Percentiles rank a stretch among this genome's conserved stretches.
Conservation (phyloP, 2,113 vertebrate species). For the Solenodon paradoxus region DNA sequence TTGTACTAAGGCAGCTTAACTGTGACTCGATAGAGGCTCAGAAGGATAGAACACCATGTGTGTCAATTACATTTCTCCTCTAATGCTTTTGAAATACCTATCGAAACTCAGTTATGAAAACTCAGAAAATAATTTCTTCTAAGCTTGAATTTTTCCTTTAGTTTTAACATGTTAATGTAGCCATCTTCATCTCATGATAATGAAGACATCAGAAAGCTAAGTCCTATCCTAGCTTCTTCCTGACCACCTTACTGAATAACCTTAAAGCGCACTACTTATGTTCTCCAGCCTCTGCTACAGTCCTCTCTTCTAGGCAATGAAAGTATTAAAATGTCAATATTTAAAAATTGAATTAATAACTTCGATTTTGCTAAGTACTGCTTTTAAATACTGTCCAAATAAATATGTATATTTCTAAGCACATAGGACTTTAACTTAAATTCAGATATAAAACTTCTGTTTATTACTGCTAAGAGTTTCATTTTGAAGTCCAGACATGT, state of each 20-base stretch:
- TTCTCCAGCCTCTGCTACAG: background rate
- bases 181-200: background rate
- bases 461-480: conserved; percentile 21
- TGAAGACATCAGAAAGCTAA: background rate
- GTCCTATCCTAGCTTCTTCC: background rate
- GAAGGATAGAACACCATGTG: background rate
- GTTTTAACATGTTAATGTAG: background rate
- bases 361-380: conserved; percentile 33
- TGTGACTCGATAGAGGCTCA: background rate
- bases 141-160: background rate
- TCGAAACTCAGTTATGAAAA: conserved; percentile 5
- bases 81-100: background rate
- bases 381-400: conserved; percentile 13
- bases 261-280: background rate
- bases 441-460: conserved; percentile 7
- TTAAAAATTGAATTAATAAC: background rate
- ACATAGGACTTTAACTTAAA: conserved; percentile 37
- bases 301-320: background rate
- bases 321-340: conserved; percentile 16
- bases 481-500: conserved; percentile 25
- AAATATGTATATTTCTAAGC: background rate
- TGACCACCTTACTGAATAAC: background rate
- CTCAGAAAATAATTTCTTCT: background rate
- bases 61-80: background rate
- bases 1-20: background rate